Evolutionary conservation across 2,797 vertebrate genomes (phyloP), one percentile per base, ranked within the genome.

Genomic region (Gallinago solitaria): DNA sequence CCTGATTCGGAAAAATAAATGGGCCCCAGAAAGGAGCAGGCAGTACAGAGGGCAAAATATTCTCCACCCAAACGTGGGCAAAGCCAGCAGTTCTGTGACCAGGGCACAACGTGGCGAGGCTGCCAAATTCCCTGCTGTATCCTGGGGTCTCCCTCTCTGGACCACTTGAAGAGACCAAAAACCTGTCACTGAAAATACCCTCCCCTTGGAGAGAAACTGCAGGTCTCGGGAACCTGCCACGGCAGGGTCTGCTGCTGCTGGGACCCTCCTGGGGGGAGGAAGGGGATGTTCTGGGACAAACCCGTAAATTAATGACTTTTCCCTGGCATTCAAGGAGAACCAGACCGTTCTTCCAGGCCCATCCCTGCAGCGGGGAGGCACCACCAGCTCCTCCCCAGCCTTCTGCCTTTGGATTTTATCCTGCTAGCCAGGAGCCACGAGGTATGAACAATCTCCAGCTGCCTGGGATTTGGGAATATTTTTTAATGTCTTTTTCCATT

Each of bases 391-490:
- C 53, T 82, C 64, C 41, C 41, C 82, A n/a, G 77, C 21, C 35
- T 18, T 2, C 68, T 25, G 7, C 1, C 1, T 24, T 28, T 47
- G 5, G 3, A 3, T 6, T 28, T 6, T 12, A n/a, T n/a, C n/a
- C n/a, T n/a, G n/a, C n/a, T 35, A 48, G 15, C 24, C 27, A 3
- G 6, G 48, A 83, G 33, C n/a, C 39, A 3, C 23, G 3, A 7
- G 33, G 23, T 5, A 2, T 3, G 68, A 27, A 1, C 4, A 3
- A 1, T 7, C 30, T 23, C 12, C 2, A 2, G 1, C 1, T 6
- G 32, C 4, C 37, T 11, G 47, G 11, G 41, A 2, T 6, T 3
- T 9, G 2, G 82, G 74, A 16, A 4, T 10, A 0, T 6, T 5
- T 50, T 32, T 47, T n/a, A 5, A 2, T 28, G 51, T 39, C 24